Base-by-base conservation (phyloP, 2,113 vertebrate genomes). In the Phycodurus eques region DNA sequence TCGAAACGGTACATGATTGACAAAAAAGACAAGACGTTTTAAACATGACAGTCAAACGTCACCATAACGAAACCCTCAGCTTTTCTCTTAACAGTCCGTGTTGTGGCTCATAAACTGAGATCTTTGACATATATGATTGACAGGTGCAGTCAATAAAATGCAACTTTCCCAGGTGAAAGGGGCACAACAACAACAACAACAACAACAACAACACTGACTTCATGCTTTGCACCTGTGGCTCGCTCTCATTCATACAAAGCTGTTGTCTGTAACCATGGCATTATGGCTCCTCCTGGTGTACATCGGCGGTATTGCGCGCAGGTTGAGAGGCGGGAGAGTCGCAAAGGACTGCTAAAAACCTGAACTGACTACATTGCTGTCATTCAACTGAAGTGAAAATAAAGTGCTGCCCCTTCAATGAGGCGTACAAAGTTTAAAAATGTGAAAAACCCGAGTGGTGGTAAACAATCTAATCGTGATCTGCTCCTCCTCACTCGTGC, bases 271-370 rank as follows among this genome's bases (percentile, higher is more conserved):
- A 62, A 4, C 15, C 17, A 43, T 66, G 22, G n/a, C 13, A 31
- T 43, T 13, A 31, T 85, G 54, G 69, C 78, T 73, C 83, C 42
- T 67, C 68, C 89, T 86, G 73, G 85, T 74, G 89, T 72, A 31
- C 0, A 12, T 0, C 47, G 0, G 0, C 0, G 35, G 51, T 66
- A 80, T 57, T 72, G 51, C 69, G 5, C 5, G 12, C 11, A 33
- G 14, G 1, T 39, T 17, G 33, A 9, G 19, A 66, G 56, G 83
- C 71, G 76, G 80, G 73, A 83, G 65, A 70, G 22, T 59, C 27
- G 42, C 2, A 12, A 31, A 63, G 19, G 10, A 1, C 10, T 1
- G 14, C 13, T 1, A 7, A 20, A 39, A 5, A 61, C 70, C n/a
- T 5, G 22, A 9, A 33, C 35, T 54, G 53, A 54, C 49, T 8